Conservation (phyloP, 2,888 invertebrate species). For the Hydraecia micacea region DNA sequence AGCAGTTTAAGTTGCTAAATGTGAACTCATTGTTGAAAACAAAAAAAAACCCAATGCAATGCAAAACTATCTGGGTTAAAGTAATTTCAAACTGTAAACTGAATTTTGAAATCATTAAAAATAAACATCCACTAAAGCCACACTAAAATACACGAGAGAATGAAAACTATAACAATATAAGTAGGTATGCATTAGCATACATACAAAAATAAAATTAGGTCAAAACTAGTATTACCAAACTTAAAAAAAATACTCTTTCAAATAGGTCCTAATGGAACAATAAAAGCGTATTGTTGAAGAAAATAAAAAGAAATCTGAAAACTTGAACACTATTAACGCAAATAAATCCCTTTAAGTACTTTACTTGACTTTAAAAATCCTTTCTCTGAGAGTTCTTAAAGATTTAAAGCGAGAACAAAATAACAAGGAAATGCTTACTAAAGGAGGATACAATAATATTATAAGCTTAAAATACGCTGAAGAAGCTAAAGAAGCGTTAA, state of each 20-base stretch:
- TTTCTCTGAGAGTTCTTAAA: slow-evolving; percentile 33
- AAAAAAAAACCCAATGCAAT: no score
- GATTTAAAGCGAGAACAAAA: slow-evolving; percentile 27
- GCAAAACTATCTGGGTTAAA: neutral
- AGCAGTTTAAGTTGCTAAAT: neutral
- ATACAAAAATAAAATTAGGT: neutral
- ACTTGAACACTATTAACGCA: slow-evolving; percentile 50
- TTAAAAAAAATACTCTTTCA: neutral
- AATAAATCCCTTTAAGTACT: slow-evolving; percentile 52
- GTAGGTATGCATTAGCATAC: neutral
- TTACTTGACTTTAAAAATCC: slow-evolving; percentile 45
- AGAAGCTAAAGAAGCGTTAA: slow-evolving; percentile 8
- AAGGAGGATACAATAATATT: slow-evolving; percentile 21
- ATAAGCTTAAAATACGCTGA: neutral
- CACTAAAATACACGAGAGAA: neutral
- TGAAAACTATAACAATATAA: neutral
- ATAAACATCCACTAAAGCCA: neutral
- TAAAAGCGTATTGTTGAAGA: slow-evolving; percentile 33
- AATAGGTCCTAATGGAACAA: slow-evolving; percentile 16
- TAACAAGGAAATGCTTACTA: slow-evolving; percentile 24
- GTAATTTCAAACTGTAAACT: neutral
- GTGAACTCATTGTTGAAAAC: neutral
- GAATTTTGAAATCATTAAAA: neutral
- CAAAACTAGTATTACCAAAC: neutral
- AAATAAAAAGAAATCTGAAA: slow-evolving; percentile 37